These are phyloP conservation scores for Myiotriccus ornatus DNA, from an alignment of 2,797 vertebrate genomes.

Conservation along the genomic window DNA sequence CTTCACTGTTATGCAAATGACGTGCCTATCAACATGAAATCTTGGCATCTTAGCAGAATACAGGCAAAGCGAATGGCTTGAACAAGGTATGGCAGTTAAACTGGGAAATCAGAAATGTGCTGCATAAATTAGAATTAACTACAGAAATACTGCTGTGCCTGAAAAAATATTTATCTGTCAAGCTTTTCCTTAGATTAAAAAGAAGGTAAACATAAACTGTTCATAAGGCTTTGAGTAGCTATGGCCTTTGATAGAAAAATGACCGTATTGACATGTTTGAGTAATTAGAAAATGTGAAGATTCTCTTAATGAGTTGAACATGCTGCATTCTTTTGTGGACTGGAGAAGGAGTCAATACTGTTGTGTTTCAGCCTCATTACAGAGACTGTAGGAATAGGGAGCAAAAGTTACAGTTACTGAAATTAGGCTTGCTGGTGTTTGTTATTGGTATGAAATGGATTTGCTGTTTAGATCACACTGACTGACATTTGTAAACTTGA, in stretches of 20 bases:
- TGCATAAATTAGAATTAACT: constrained; percentile 37
- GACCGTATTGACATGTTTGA: background rate
- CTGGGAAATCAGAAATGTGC: background rate
- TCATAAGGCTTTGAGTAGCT: background rate
- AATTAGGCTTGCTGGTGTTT: background rate
- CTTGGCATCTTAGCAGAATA: background rate
- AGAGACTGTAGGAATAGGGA: background rate
- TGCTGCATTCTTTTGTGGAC: background rate
- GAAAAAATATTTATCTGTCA: background rate
- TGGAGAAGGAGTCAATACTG: background rate
- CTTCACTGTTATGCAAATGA: constrained; percentile 33
- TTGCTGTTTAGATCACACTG: background rate
- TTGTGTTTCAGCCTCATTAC: background rate
- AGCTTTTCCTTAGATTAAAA: background rate
- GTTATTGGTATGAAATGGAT: background rate
- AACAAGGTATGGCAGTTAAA: constrained; percentile 18
- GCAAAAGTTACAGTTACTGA: background rate
- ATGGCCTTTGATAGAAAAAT: background rate
- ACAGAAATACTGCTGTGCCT: background rate
- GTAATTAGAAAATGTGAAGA: background rate
- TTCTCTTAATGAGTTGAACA: background rate
- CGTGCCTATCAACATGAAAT: background rate
- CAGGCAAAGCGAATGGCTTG: background rate
- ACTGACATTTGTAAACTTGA: background rate
- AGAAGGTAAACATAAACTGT: background rate